These are phyloP conservation scores for Clunio marinus DNA, from an alignment of 2,888 invertebrate species.

Conservation along the genomic window DNA sequence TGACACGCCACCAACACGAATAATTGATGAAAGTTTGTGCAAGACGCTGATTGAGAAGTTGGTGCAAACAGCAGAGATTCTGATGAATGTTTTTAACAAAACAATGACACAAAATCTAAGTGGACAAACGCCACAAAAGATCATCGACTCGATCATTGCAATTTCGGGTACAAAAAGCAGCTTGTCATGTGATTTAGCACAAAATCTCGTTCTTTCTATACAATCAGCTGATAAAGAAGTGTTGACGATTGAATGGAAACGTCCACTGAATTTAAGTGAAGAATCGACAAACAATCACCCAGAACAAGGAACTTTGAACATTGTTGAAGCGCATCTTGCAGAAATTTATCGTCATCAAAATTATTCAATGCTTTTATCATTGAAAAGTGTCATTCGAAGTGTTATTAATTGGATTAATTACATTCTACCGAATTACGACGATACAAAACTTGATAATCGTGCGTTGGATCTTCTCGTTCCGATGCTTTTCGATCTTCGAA, in stretches of 20 bases:
- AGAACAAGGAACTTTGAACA: constrained; percentile 49
- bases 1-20: constrained; percentile 42
- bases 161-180: constrained; percentile 48
- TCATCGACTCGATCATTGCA: constrained; percentile 48
- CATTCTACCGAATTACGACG: constrained; percentile 44
- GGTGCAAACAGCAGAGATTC: constrained; percentile 46
- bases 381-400: constrained; percentile 49
- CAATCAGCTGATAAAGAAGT: constrained; percentile 50
- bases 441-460: constrained; percentile 44
- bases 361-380: constrained; percentile 48
- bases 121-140: constrained; percentile 46
- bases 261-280: constrained; percentile 46
- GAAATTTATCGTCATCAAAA: constrained; percentile 47
- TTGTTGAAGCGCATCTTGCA: constrained; percentile 49
- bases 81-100: constrained; percentile 43
- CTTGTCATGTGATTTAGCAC: constrained; percentile 47
- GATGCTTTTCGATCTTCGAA: constrained; percentile 69
- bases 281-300: constrained; percentile 44
- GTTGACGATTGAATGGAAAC: constrained; percentile 49
- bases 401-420: constrained; percentile 48
- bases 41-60: constrained; percentile 47
- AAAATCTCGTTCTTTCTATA: constrained; percentile 47
- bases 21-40: constrained; percentile 41
- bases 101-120: constrained; percentile 48
- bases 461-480: constrained; percentile 53